Percentiles rank a stretch among this genome's conserved stretches.
These are phyloP conservation scores for Cricetomys ansorgei DNA, from an alignment of 2,113 vertebrate genomes.

Conservation along the genomic window DNA sequence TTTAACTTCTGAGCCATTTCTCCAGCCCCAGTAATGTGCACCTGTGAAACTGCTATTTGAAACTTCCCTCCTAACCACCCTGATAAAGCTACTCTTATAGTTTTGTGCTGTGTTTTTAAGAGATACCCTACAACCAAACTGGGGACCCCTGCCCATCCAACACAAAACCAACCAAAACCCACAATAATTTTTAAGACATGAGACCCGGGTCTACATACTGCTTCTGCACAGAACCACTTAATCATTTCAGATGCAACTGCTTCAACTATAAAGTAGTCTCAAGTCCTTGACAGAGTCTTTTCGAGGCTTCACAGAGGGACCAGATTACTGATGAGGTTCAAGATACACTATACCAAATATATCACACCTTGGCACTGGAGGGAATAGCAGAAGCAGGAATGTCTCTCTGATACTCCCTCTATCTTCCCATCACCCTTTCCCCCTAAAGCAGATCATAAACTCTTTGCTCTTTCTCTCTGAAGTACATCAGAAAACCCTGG, in stretches of 20 bases:
- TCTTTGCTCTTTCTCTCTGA: background rate
- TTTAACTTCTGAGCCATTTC: background rate
- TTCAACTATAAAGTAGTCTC: slow-evolving; percentile 13
- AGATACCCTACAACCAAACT: background rate
- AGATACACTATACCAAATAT: background rate
- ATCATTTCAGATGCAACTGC: background rate
- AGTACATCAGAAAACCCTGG: background rate
- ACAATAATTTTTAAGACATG: background rate
- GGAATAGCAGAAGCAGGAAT: background rate
- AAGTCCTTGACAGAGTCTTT: background rate
- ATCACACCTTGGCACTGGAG: background rate
- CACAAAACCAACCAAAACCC: background rate
- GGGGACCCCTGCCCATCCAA: too few relatives aligned
- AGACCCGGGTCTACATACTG: background rate
- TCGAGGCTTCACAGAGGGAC: background rate
- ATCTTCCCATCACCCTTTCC: too few relatives aligned
- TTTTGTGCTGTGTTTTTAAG: background rate
- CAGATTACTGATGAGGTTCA: background rate
- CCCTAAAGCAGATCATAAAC: background rate
- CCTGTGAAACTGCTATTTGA: background rate
- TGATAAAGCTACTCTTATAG: background rate
- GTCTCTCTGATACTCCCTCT: background rate
- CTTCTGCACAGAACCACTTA: background rate
- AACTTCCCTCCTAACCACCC: background rate
- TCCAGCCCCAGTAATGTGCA: background rate